Percentiles rank a stretch among this genome's conserved stretches.
Conservation (phyloP, 1,140 invertebrate species). For the Lasioglossum baleicum region DNA sequence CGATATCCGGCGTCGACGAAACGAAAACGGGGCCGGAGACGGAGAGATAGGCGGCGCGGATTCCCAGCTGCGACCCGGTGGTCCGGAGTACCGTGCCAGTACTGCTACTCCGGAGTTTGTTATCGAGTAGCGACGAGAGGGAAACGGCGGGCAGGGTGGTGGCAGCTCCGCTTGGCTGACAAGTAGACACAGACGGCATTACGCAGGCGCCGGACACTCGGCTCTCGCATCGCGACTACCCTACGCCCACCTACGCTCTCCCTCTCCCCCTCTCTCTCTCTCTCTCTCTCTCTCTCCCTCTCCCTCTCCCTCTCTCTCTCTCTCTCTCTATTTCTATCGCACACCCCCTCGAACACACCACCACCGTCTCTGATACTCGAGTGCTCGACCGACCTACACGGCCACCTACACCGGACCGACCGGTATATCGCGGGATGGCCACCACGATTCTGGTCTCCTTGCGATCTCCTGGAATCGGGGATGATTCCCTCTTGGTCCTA, state of each 20-base stretch:
- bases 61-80: neutral
- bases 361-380: neutral
- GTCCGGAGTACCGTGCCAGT: conserved; percentile 74
- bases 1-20: conserved; percentile 33
- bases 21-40: no score
- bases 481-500: no score
- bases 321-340: no score
- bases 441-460: neutral
- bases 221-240: conserved; percentile 26
- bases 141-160: conserved; percentile 62
- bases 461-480: no score
- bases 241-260: neutral
- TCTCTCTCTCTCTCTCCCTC: no score
- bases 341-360: neutral
- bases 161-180: conserved; percentile 71
- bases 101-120: conserved; percentile 75
- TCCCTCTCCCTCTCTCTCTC: no score
- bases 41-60: neutral
- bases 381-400: conserved; percentile 34
- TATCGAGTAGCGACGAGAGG: conserved; percentile 71
- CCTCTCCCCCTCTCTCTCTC: no score
- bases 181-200: conserved; percentile 55
- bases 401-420: conserved; percentile 28
- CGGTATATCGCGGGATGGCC: conserved; percentile 3
- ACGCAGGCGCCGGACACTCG: conserved; percentile 55